phyloP scores from a whole-genome alignment of 2,888 invertebrate genomes.

The Eulithis testata region DNA sequence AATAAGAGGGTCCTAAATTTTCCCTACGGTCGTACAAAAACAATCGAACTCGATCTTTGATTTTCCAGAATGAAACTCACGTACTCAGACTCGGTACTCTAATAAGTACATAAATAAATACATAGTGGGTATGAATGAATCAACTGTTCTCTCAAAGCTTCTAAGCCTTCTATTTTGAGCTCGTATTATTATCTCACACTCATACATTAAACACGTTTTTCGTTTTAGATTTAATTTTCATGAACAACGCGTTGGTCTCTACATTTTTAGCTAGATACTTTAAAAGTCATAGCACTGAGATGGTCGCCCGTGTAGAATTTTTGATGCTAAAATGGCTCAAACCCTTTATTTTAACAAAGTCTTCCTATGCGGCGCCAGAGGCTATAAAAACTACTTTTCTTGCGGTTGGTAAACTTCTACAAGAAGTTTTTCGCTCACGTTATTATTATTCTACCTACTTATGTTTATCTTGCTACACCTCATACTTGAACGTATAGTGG shows the following conservation, averaged over 20 bases:
- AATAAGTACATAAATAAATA: too few species aligned
- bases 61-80: too few species aligned
- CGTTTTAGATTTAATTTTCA: conserved; percentile 17
- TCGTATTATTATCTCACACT: conserved; percentile 7
- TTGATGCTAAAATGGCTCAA: conserved; percentile 12
- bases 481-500: too few species aligned
- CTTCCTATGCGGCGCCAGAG: not conserved
- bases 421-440: not conserved
- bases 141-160: not conserved
- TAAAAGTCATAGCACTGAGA: conserved; percentile 6
- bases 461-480: not conserved
- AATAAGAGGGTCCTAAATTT: too few species aligned
- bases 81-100: too few species aligned
- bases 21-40: too few species aligned
- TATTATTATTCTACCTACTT: not conserved
- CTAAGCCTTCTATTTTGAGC: not conserved
- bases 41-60: too few species aligned
- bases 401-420: conserved; percentile 2
- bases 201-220: conserved; percentile 14
- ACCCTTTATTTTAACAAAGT: conserved; percentile 9
- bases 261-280: conserved; percentile 2
- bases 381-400: conserved; percentile 6
- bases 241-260: not conserved
- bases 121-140: not conserved
- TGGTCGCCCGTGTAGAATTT: conserved; percentile 4